Evolutionary conservation across 2,113 vertebrate genomes (phyloP), one percentile per base, ranked within the genome.

Genomic region (Tachuris rubrigastra): DNA sequence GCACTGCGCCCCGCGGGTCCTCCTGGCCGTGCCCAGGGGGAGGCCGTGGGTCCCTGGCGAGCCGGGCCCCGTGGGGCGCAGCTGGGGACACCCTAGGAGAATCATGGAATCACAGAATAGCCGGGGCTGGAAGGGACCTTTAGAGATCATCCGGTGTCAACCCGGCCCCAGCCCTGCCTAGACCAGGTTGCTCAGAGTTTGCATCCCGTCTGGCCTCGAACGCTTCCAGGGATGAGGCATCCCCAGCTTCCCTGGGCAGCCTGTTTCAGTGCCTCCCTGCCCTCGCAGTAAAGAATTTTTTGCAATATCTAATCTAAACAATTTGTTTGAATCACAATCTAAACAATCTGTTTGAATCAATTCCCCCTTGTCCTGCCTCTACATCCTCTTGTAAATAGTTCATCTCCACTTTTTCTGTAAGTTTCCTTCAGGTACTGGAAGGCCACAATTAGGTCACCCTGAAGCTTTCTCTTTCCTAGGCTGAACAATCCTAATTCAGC

Each of bases 81-180:
- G 27, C 55, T 15, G 14, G 63, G 50, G 27, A 24, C 56, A 6
- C 21, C 25, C 18, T 18, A 66, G 7, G 58, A 11, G 7, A 10
- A 2, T 41, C 58, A 2, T 7, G 35, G 58, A 14, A 2, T 12
- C 17, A 0, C 1, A 3, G 35, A 15, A 22, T 18, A 37, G 35
- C 14, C 10, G 24, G 35, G 68, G 25, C 17, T 58, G 52, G 59
- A 44, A 16, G 22, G 44, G 37, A 52, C 27, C 6, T 13, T 24
- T 18, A 28, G 25, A 15, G 22, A 13, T 37, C 27, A 4, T 14
- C 19, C 30, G 10, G 2, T 10, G 25, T 7, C 25, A n/a, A n/a
- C n/a, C n/a, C n/a, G n/a, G n/a, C 14, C 6, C 41, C 5, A 44
- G 16, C 44, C 16, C 41, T 5, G 12, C 39, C 39, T 41, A 47